Base-by-base conservation (phyloP, 1,140 invertebrate species). In the Lepidurus packardi region DNA sequence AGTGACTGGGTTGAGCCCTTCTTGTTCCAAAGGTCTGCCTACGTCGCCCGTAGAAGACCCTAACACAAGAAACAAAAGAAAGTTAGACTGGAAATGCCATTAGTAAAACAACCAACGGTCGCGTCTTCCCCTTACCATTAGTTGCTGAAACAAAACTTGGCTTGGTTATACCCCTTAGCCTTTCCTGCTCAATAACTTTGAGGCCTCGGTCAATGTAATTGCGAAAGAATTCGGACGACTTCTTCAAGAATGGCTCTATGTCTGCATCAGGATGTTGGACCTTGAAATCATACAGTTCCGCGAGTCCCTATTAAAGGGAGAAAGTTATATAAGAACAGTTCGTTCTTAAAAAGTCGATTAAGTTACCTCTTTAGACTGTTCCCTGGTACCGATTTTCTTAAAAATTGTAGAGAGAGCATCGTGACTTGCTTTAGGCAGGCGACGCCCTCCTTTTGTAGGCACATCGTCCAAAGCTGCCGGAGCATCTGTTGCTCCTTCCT, bases 171-270 rank as follows among this genome's bases (percentile, higher is more conserved):
- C 75, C 44, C 21, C 65, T 76, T 21, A 81, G 81, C 74, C 85
- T 82, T 78, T 88, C 87, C 65, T 81, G 80, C 78, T 92, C 93
- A 53, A 97, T 94, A 79, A 92, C 90, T 77, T 90, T 90, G 47
- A 98, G 86, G 6, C 94, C 94, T 78, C 93, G 89, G 83, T 95
- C 91, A 81, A 98, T 95, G 83, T 95, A 98, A 81, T 94, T 92
- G 85, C 95, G 93, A 86, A 98, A 97, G 84, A 93, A 94, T 82
- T 93, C 91, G 74, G 94, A 95, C 1, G 93, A 92, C 81, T 93
- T 94, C 81, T 92, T 90, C 82, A 98, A 88, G 84, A 94, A 97
- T 43, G 93, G 93, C 84, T 94, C 92, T n/a, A 95, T 89, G 84
- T 97, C 94, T 24, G 94, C 93, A 80, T 96, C 93, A 0, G 95